Conservation (phyloP, 2,797 vertebrate genomes). For the Alosa sapidissima region DNA sequence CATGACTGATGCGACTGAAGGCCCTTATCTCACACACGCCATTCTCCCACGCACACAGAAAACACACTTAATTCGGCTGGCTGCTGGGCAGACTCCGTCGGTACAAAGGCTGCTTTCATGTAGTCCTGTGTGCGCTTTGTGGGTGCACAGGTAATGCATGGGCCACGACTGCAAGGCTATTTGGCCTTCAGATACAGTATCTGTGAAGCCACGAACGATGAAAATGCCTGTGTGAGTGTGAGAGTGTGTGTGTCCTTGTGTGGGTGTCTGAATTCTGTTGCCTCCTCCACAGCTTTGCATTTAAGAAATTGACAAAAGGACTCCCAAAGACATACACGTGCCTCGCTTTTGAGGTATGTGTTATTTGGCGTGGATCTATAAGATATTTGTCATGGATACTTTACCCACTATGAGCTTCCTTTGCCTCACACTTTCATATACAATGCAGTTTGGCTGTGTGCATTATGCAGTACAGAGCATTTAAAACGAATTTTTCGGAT, state of each 20-base stretch:
- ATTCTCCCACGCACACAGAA: conserved; percentile 8
- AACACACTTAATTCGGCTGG: not conserved
- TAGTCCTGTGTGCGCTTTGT: not conserved
- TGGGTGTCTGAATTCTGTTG: not conserved
- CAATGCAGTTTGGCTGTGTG: not conserved
- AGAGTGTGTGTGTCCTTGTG: not conserved
- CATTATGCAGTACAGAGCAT: too few species aligned
- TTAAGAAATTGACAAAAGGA: not conserved
- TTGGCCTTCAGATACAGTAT: not conserved
- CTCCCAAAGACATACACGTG: not conserved
- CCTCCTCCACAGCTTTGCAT: not conserved
- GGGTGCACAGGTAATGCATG: not conserved
- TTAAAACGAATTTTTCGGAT: not conserved
- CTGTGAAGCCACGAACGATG: not conserved
- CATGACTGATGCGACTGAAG: not conserved
- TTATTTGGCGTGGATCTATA: not conserved
- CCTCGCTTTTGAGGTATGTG: not conserved
- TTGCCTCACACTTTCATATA: not conserved
- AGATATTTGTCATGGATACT: not conserved
- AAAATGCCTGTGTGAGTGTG: not conserved
- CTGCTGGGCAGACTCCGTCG: not conserved
- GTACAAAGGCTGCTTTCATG: conserved; percentile 7
- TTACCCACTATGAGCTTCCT: not conserved
- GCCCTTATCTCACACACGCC: conserved; percentile 6
- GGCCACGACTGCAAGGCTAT: not conserved